Evolutionary conservation across 2,888 invertebrate species (phyloP), one percentile per base, ranked within the genome.

Genomic region (Strigamia transsilvanica): DNA sequence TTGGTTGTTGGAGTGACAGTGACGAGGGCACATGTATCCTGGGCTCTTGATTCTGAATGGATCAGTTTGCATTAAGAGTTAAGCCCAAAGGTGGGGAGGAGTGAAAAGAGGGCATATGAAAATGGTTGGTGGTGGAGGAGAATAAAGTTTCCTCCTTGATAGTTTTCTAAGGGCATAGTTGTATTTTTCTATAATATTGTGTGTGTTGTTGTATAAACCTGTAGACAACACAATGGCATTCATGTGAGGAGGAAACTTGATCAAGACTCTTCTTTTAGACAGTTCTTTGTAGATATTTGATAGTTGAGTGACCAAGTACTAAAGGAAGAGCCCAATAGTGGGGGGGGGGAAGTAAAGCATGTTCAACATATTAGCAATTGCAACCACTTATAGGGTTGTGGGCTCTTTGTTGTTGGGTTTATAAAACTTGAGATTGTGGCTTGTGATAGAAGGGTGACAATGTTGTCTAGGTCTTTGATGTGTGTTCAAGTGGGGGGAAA

Each of bases 1-100:
- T 66, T 66, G 66, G 66, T 66, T 66, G 66, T 66, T 66, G 66
- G 66, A 66, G 66, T 66, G 66, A 66, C 66, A 66, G 66, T 66
- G 66, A 66, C 66, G 66, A 66, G 66, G 66, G 27, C 23, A 66
- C 66, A 66, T 66, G 66, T 66, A 66, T 66, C 66, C 66, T 66
- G 66, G 15, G 15, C 51, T 51, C 51, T 51, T 51, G 66, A 23
- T 66, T 66, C 32, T 66, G 27, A 66, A 66, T 66, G 32, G 66
- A 66, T 66, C 27, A 66, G 66, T 66, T 66, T 66, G 66, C 66
- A 66, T 66, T 66, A 66, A 66, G 66, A 66, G 66, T 66, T 66
- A 27, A 66, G 66, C 66, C 32, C 27, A 66, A 66, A 66, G 66
- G 32, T 27, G 27, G 66, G 66, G 51, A 51, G 51, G 51, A 51